Conservation (phyloP, 1,140 invertebrate species). For the Triops longicaudatus region DNA sequence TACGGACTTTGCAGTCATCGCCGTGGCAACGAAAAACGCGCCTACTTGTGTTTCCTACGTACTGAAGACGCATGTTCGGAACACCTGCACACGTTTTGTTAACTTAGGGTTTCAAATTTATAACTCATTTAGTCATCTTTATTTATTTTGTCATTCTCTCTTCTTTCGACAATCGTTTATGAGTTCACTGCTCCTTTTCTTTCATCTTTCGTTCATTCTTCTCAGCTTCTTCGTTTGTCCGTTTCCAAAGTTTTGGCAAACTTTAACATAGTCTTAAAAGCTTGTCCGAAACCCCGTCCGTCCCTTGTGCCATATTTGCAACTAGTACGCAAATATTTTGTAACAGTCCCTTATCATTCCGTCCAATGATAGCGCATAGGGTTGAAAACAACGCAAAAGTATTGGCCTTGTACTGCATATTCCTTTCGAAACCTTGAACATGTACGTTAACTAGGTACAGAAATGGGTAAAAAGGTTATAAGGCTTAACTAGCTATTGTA, state of each 20-base stretch:
- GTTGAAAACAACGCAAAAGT: conserved; percentile 3
- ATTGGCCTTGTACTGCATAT: not conserved
- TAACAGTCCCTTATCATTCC: conserved; percentile 11
- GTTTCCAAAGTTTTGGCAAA: not conserved
- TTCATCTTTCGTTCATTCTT: too few species aligned
- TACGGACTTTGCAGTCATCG: not conserved
- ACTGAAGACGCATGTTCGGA: not conserved
- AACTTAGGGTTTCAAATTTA: not conserved
- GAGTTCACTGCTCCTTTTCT: too few species aligned
- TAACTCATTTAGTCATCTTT: too few species aligned
- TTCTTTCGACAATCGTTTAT: too few species aligned
- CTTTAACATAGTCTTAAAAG: not conserved
- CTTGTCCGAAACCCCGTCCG: not conserved
- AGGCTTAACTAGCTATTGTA: not conserved
- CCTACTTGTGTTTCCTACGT: not conserved
- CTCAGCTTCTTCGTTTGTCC: too few species aligned
- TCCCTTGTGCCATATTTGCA: conserved; percentile 6
- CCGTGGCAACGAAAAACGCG: not conserved
- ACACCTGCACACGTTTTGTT: not conserved
- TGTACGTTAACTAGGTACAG: not conserved
- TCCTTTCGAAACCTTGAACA: not conserved
- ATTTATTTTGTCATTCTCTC: too few species aligned
- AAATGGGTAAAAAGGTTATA: not conserved
- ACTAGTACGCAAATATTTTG: not conserved
- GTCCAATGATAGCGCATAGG: conserved; percentile 5